A percentile compares a stretch with the other conserved stretches of the same genome.
Conservation (phyloP, 2,113 vertebrate species). For the Rousettus leschenaultii region DNA sequence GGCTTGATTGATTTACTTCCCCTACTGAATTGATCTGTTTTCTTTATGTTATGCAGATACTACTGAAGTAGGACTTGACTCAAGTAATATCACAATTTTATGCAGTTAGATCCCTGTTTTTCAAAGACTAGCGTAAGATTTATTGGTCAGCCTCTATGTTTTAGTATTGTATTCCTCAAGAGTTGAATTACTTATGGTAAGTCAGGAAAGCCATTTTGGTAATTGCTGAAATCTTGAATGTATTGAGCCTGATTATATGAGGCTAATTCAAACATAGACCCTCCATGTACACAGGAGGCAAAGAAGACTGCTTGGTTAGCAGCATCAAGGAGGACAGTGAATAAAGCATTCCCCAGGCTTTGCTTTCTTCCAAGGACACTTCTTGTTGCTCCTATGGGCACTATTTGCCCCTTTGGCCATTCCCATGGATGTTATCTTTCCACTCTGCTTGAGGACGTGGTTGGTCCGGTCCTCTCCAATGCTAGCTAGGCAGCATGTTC, state of each 20-base stretch:
- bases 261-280: too few species aligned
- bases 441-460: too few species aligned
- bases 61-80: conserved; percentile 23
- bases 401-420: too few species aligned
- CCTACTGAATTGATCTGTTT: not conserved
- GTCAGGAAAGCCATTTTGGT: conserved; percentile 61
- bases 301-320: too few species aligned
- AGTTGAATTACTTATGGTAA: conserved; percentile 65
- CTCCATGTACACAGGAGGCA: too few species aligned
- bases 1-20: not conserved
- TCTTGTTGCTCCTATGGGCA: too few species aligned
- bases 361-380: too few species aligned
- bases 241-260: conserved; percentile 52
- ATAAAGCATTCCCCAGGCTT: too few species aligned
- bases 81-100: not conserved
- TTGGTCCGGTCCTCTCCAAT: too few species aligned
- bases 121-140: conserved; percentile 15
- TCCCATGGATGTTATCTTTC: too few species aligned
- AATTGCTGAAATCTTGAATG: conserved; percentile 62
- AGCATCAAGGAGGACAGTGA: too few species aligned
- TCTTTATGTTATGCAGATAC: not conserved
- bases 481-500: too few species aligned
- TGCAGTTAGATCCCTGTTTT: not conserved
- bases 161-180: conserved; percentile 57
- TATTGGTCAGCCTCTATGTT: conserved; percentile 18